A percentile compares a stretch with the other conserved stretches of the same genome.
These are phyloP conservation scores for Lutraria lutraria DNA, from an alignment of 2,888 invertebrate species.

Conservation along the genomic window DNA sequence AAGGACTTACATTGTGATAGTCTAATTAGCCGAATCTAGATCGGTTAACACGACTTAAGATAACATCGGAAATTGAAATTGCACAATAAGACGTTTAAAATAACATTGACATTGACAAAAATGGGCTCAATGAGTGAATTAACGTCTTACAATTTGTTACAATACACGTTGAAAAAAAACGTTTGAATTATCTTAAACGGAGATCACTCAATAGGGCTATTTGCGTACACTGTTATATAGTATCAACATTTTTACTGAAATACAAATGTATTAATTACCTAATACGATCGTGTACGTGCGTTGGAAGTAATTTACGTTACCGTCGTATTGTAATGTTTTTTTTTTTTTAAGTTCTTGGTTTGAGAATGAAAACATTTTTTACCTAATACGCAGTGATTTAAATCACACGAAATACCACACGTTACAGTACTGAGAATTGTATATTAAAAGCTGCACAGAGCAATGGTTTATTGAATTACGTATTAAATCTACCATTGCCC, in stretches of 20 bases:
- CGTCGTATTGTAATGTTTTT: too few relatives aligned
- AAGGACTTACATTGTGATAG: slow-evolving; percentile 4
- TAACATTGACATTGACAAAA: slow-evolving; percentile 39
- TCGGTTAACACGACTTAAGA: slow-evolving; percentile 25
- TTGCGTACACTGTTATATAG: neutral
- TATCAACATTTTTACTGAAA: neutral
- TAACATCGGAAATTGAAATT: slow-evolving; percentile 41
- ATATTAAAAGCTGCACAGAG: too few relatives aligned
- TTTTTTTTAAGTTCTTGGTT: too few relatives aligned
- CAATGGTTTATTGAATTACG: too few relatives aligned
- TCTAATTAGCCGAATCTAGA: slow-evolving; percentile 37
- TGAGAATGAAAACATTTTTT: too few relatives aligned
- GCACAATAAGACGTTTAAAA: slow-evolving; percentile 49
- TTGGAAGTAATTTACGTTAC: too few relatives aligned
- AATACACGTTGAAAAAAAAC: neutral
- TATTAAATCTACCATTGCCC: too few relatives aligned
- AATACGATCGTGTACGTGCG: too few relatives aligned
- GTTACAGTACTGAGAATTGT: too few relatives aligned
- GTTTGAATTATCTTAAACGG: neutral
- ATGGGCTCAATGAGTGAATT: slow-evolving; percentile 18
- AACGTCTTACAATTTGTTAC: neutral
- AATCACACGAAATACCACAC: too few relatives aligned
- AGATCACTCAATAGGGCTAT: neutral
- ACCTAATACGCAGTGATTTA: too few relatives aligned
- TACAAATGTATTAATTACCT: too few relatives aligned